These are phyloP conservation scores for Protaetia brevitarsis DNA, from an alignment of 1,140 invertebrate genomes.

Conservation along the genomic window DNA sequence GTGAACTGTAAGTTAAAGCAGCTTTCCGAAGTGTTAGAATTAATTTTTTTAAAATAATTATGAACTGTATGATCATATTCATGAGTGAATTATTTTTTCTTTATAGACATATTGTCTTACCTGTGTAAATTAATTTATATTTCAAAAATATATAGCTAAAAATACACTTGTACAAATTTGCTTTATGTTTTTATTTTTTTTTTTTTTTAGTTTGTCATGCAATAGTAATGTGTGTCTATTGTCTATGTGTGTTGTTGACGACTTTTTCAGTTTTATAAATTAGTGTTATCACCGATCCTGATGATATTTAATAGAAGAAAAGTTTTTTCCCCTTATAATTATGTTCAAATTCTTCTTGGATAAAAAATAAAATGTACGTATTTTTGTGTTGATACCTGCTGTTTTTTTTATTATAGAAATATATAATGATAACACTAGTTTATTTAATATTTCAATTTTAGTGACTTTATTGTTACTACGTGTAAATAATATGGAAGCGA, in stretches of 20 bases:
- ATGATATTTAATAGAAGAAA: not conserved
- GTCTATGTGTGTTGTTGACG: not conserved
- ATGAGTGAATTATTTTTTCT: not conserved
- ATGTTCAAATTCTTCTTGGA: not conserved
- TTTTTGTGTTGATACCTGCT: not conserved
- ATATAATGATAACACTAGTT: not conserved
- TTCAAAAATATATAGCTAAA: not conserved
- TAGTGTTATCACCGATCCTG: not conserved
- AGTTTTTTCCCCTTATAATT: not conserved
- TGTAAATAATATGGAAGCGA: not conserved
- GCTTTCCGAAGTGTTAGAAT: constrained; percentile 17
- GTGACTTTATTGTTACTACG: constrained; percentile 3
- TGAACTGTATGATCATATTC: not conserved
- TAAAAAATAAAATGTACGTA: not conserved
- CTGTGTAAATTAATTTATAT: constrained; percentile 23
- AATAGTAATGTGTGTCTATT: constrained; percentile 6
- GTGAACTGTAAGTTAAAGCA: constrained; percentile 18
- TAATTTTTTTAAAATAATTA: not conserved
- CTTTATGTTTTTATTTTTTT: constrained; percentile 18
- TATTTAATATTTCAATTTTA: not conserved
- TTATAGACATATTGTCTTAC: constrained; percentile 21
- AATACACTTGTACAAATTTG: constrained; percentile 21
- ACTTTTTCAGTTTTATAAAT: not conserved
- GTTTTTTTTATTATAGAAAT: not conserved
- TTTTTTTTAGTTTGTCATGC: constrained; percentile 10